Evolutionary conservation across 2,113 vertebrate genomes (phyloP).

Genomic region (Anarrhichthys ocellatus): DNA sequence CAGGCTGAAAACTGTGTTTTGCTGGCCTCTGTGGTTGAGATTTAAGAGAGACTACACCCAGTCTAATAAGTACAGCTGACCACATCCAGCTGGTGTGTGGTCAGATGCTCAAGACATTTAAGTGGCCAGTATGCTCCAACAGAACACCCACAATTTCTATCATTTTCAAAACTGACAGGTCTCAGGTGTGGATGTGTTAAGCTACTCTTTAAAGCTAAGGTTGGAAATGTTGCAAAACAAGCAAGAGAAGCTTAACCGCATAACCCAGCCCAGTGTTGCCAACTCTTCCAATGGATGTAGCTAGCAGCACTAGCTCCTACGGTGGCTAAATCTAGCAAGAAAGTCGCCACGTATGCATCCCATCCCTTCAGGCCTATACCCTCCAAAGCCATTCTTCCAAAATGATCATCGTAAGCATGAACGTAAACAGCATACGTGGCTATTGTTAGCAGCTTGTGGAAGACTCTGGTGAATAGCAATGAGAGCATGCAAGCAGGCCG

Average conservation of each 20-base stretch:
- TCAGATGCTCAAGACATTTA: background rate
- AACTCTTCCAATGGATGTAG: background rate
- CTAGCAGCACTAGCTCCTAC: background rate
- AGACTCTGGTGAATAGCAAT: background rate
- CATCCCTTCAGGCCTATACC: background rate
- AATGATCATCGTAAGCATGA: background rate
- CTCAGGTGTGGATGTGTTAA: background rate
- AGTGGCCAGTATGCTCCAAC: background rate
- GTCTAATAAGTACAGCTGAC: background rate
- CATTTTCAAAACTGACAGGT: background rate
- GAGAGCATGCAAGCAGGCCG: background rate
- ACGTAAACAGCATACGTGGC: background rate
- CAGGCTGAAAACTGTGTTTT: background rate
- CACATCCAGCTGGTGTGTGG: background rate
- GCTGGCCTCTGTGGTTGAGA: slow-evolving; percentile 8
- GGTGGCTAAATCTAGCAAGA: background rate
- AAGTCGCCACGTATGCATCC: background rate
- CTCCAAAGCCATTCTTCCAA: background rate
- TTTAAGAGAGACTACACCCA: background rate
- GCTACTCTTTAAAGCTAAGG: slow-evolving; percentile 12
- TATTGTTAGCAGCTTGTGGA: background rate
- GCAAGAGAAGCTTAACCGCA: no score
- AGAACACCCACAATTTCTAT: background rate
- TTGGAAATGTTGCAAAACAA: background rate
- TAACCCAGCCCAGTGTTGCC: background rate